Evolutionary conservation across 2,797 vertebrate genomes (phyloP), one percentile per base, ranked within the genome.

Genomic region (Siniperca scherzeri): DNA sequence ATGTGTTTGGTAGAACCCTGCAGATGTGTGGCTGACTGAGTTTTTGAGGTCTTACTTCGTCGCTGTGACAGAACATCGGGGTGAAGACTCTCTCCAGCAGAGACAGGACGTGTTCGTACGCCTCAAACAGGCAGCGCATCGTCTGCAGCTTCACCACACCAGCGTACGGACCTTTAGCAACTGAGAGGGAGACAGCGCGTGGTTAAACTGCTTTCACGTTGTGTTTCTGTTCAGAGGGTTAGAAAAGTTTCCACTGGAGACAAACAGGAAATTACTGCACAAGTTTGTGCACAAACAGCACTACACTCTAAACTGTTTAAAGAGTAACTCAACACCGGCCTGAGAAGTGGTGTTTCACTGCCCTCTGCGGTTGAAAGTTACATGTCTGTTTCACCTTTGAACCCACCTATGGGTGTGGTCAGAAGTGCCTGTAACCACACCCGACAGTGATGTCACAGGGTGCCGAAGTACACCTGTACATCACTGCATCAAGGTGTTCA

Each of bases 61-160:
- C 97, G 40, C 98, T 99, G 93, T 99, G 98, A 77, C 98, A 99
- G 94, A 99, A 99, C 96, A 99, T 98, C 6, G 98, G 98, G 0
- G 98, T 98, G 86, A 99, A 99, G 73, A 99, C 98, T 0, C 94
- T 96, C 93, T 99, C 98, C 56, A 99, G 95, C 14, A 99, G 96
- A 64, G 96, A 98, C 85, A 99, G 96, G 60, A 99, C 98, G 4
- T 98, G 98, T 75, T 99, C 98, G 42, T 99, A 98, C 3, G 98
- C 98, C 94, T 99, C 97, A 79, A 99, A 99, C 82, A 99, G 96
- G 89, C 98, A 98, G n/a, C 89, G 91, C 96, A 97, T 97, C 19
- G 96, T 98, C 65, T 99, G 98, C 87, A 99, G 96, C 93, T 97
- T 97, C 92, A 98, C 97, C 89, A 99, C 98, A 11, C 93, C 96